These are phyloP conservation scores for Natrix natrix DNA, from an alignment of 2,797 vertebrate genomes.

Conservation along the genomic window DNA sequence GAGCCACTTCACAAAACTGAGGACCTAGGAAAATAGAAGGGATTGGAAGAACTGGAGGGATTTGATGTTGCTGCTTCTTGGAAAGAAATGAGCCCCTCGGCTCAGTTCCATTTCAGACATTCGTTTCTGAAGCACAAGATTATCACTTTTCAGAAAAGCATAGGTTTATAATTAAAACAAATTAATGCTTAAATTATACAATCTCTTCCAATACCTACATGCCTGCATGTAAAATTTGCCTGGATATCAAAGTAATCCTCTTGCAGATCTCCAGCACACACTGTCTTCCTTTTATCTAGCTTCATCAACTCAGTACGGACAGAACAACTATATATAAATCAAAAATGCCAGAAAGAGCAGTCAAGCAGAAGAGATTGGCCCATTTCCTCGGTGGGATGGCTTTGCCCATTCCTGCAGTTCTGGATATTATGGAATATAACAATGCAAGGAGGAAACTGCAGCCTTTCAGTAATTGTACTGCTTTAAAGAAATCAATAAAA, in stretches of 20 bases:
- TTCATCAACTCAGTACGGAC: conserved; percentile 51
- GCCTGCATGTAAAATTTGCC: conserved; percentile 72
- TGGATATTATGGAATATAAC: conserved; percentile 24
- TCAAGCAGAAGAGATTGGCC: conserved; percentile 76
- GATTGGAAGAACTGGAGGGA: conserved; percentile 32
- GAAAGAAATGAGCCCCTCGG: conserved; percentile 9
- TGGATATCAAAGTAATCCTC: not conserved
- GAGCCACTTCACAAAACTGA: not conserved
- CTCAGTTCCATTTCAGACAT: not conserved
- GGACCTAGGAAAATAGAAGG: not conserved
- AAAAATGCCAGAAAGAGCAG: conserved; percentile 47
- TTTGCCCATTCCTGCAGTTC: conserved; percentile 67
- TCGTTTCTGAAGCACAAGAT: conserved; percentile 13
- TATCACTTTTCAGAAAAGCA: conserved; percentile 65
- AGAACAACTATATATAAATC: conserved; percentile 65
- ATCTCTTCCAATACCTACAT: conserved; percentile 72
- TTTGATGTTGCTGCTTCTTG: conserved; percentile 38
- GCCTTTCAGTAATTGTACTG: not conserved
- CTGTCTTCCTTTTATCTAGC: conserved; percentile 42
- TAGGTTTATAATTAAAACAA: conserved; percentile 54
- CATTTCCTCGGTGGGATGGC: conserved; percentile 62
- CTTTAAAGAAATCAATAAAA: not conserved
- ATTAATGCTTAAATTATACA: conserved; percentile 57
- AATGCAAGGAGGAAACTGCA: conserved; percentile 1
- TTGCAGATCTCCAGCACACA: conserved; percentile 47